Percentiles rank a stretch among this genome's conserved stretches.
These are phyloP conservation scores for Indicator indicator DNA, from an alignment of 2,113 vertebrate genomes.

Conservation along the genomic window DNA sequence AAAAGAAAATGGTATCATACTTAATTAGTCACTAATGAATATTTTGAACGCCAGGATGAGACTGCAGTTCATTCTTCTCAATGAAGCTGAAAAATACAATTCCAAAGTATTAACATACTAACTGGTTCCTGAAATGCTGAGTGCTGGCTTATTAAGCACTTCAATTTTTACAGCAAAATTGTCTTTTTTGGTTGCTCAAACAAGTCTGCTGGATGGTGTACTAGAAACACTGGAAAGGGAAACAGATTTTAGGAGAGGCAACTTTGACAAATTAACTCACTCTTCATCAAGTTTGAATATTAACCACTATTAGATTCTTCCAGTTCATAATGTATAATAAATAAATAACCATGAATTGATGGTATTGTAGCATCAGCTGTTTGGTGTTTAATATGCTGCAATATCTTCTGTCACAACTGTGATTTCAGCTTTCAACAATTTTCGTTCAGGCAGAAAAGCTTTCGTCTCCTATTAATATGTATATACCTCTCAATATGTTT, in stretches of 20 bases:
- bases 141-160: rapidly evolving
- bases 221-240: neutral
- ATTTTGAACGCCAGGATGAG: neutral
- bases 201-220: neutral
- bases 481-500: neutral
- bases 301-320: neutral
- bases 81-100: neutral
- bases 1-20: neutral
- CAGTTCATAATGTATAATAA: neutral
- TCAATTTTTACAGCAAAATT: neutral
- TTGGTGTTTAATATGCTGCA: neutral
- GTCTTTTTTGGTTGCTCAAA: neutral
- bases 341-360: neutral
- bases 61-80: neutral
- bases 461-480: neutral
- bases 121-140: neutral
- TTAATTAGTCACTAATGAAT: neutral
- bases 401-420: neutral
- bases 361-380: neutral
- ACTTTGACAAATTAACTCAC: neutral
- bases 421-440: neutral
- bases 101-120: neutral
- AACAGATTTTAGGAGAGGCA: neutral
- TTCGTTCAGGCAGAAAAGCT: neutral
- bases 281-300: rapidly evolving